Percentiles rank a stretch among this genome's conserved stretches.
phyloP scores from a whole-genome alignment of 2,888 invertebrate genomes.

The Lampropteryx suffumata region DNA sequence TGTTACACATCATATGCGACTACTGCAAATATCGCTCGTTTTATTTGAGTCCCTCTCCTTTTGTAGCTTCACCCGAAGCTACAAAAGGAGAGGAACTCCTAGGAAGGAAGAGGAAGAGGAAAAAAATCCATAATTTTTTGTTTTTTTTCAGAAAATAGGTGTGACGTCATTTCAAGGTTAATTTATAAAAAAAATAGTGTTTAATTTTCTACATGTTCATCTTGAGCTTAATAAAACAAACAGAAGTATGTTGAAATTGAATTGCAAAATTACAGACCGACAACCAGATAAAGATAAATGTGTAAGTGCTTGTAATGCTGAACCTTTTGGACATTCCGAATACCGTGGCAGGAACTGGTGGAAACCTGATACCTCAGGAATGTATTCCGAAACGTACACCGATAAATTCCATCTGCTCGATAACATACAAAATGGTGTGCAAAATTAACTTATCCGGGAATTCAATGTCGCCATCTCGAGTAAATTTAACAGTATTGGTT shows the following conservation, averaged over 20 bases:
- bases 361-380: slow-evolving; percentile 19
- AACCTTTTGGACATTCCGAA: slow-evolving; percentile 13
- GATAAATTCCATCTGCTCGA: slow-evolving; percentile 8
- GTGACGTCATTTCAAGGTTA: too few species aligned
- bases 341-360: slow-evolving; percentile 4
- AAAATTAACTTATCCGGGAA: neutral
- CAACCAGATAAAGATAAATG: slow-evolving; percentile 18
- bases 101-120: too few species aligned
- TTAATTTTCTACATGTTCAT: too few species aligned
- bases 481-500: neutral
- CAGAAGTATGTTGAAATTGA: slow-evolving; percentile 10
- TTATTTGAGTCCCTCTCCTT: too few species aligned
- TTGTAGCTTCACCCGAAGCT: too few species aligned
- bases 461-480: neutral
- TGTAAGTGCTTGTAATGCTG: slow-evolving; percentile 1
- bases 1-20: too few species aligned
- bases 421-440: neutral
- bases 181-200: too few species aligned
- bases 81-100: too few species aligned
- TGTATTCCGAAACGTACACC: slow-evolving; percentile 17
- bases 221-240: slow-evolving; percentile 1
- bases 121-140: too few species aligned
- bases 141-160: too few species aligned
- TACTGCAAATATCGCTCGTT: too few species aligned
- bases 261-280: slow-evolving; percentile 10